Percentiles rank a stretch among this genome's conserved stretches.
Evolutionary conservation across 2,888 invertebrate genomes (phyloP).

Genomic region (Ectemnius lituratus): DNA sequence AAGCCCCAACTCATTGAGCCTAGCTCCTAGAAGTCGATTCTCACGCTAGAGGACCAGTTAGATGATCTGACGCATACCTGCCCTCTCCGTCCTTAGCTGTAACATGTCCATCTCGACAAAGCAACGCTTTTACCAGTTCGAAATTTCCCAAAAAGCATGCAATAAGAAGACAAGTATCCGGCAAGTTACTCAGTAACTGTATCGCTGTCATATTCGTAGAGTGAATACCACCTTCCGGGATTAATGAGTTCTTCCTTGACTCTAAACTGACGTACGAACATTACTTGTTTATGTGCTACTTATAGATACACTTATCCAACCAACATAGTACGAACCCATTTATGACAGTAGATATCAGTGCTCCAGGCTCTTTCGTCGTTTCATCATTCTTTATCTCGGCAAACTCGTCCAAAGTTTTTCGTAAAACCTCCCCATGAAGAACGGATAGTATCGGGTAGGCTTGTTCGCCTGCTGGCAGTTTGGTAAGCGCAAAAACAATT

Average conservation of each 20-base stretch:
- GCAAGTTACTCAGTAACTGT: conserved; percentile 77
- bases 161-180: conserved; percentile 81
- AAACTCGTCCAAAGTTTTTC: conserved; percentile 60
- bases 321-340: conserved; percentile 52
- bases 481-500: conserved; percentile 63
- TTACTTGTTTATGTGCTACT: too few relatives aligned
- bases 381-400: conserved; percentile 43
- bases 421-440: conserved; percentile 60
- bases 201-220: conserved; percentile 70
- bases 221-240: neutral
- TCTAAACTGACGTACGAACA: neutral
- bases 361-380: neutral
- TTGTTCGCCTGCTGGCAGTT: conserved; percentile 71
- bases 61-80: conserved; percentile 78
- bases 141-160: conserved; percentile 82
- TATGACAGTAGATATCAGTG: conserved; percentile 49
- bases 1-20: neutral
- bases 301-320: too few relatives aligned
- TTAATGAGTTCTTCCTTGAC: neutral
- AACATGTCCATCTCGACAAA: conserved; percentile 82
- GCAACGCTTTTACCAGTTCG: conserved; percentile 79
- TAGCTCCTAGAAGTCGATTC: too few relatives aligned
- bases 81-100: conserved; percentile 84
- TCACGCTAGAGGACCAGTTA: too few relatives aligned
- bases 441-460: conserved; percentile 65